Percentiles rank a stretch among this genome's conserved stretches.
These are phyloP conservation scores for Presbytis comata DNA, from an alignment of 2,797 vertebrate species.

Conservation along the genomic window DNA sequence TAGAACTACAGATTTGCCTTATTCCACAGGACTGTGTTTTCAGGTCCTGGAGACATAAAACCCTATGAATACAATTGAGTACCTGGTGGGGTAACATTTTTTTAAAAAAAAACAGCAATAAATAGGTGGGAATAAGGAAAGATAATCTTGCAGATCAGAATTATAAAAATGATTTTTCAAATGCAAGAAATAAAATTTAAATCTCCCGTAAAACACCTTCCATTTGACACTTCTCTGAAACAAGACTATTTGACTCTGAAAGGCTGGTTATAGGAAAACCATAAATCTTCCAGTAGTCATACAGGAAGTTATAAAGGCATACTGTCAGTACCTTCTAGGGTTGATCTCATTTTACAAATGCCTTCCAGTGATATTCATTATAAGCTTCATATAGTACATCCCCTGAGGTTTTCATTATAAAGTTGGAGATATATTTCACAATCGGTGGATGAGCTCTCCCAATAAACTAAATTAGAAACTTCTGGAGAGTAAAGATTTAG, in stretches of 20 bases:
- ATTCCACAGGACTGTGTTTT: not conserved
- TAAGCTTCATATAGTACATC: not conserved
- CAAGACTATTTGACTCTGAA: not conserved
- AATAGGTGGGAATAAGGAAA: not conserved
- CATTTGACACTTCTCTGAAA: slow-evolving; percentile 37
- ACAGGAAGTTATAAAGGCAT: not conserved
- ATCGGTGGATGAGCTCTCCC: not conserved
- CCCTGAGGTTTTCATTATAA: not conserved
- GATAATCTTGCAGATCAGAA: slow-evolving; percentile 38
- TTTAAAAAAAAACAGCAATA: not conserved
- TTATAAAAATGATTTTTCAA: slow-evolving; percentile 37
- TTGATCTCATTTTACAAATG: slow-evolving; percentile 2
- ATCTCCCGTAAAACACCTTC: not conserved
- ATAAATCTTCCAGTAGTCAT: not conserved
- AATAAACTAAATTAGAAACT: slow-evolving; percentile 38
- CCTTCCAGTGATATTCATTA: not conserved
- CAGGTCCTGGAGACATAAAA: not conserved
- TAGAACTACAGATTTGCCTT: not conserved
- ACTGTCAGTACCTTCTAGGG: not conserved
- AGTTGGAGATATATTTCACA: slow-evolving; percentile 1
- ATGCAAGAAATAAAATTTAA: slow-evolving; percentile 15
- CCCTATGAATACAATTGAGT: not conserved
- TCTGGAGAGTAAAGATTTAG: not conserved
- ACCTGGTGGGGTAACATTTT: not conserved
- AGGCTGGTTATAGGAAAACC: slow-evolving; percentile 5